Percentiles rank a stretch among this genome's conserved stretches.
phyloP scores from a whole-genome alignment of 1,140 invertebrate genomes.

The Hormaphis cornu region DNA sequence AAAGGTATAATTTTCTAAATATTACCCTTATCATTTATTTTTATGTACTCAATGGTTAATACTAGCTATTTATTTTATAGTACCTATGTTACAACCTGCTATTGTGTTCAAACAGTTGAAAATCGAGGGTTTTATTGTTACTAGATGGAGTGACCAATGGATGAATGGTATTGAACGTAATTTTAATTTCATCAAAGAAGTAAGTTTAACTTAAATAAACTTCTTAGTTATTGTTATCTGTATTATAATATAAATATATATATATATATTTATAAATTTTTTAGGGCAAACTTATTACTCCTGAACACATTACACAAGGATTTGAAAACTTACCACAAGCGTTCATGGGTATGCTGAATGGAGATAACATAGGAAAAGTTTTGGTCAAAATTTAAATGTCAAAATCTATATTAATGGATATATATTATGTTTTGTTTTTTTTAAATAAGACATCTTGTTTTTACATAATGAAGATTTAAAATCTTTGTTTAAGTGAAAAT shows the following conservation, averaged over 20 bases:
- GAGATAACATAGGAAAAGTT: conserved; percentile 56
- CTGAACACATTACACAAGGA: conserved; percentile 54
- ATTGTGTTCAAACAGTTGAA: conserved; percentile 48
- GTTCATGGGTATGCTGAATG: conserved; percentile 51
- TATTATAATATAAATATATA: neutral
- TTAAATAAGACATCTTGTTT: too few species aligned
- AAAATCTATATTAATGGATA: too few species aligned
- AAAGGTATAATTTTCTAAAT: conserved; percentile 36
- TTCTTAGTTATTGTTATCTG: neutral
- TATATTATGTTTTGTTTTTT: too few species aligned
- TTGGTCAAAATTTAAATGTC: conserved; percentile 47
- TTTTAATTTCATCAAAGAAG: conserved; percentile 51
- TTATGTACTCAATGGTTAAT: neutral
- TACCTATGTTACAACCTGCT: conserved; percentile 40
- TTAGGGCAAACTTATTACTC: conserved; percentile 53
- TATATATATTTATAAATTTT: conserved; percentile 21
- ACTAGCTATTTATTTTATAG: conserved; percentile 37
- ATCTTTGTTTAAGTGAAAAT: too few species aligned
- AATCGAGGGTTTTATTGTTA: conserved; percentile 56
- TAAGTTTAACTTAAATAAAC: conserved; percentile 35
- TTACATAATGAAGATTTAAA: too few species aligned
- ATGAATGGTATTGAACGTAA: conserved; percentile 51
- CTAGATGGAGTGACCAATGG: conserved; percentile 50
- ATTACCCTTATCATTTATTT: neutral
- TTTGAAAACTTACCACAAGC: conserved; percentile 61